These are phyloP conservation scores for Anas platyrhynchos DNA, from an alignment of 2,113 vertebrate species.

Conservation along the genomic window DNA sequence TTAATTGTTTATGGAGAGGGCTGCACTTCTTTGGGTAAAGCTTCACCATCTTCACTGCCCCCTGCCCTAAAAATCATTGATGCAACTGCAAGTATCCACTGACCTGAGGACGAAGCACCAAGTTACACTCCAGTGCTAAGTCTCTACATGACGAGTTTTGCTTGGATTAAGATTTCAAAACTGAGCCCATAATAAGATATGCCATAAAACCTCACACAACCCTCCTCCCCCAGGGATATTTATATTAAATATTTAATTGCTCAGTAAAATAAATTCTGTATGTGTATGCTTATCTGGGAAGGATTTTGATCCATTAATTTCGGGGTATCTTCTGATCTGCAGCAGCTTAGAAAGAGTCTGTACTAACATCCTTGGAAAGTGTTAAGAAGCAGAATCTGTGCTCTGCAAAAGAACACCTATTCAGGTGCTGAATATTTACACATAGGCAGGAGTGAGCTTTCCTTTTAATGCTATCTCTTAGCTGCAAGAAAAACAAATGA, in stretches of 20 bases:
- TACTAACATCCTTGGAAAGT: not conserved
- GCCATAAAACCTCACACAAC: constrained; percentile 54
- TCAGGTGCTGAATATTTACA: constrained; percentile 53
- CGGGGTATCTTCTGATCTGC: constrained; percentile 35
- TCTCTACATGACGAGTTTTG: constrained; percentile 15
- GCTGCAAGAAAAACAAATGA: constrained; percentile 38
- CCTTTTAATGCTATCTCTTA: constrained; percentile 20
- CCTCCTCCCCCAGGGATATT: constrained; percentile 56
- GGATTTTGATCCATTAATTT: constrained; percentile 47
- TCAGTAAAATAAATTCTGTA: constrained; percentile 62
- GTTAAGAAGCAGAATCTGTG: constrained; percentile 19
- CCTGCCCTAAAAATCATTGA: constrained; percentile 19
- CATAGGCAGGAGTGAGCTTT: not conserved
- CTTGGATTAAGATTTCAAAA: constrained; percentile 65
- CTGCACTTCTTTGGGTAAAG: not conserved
- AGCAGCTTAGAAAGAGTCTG: constrained; percentile 27
- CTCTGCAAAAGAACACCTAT: constrained; percentile 1
- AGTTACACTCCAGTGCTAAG: not conserved
- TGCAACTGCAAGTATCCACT: not conserved
- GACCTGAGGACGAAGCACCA: not conserved
- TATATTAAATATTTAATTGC: constrained; percentile 63
- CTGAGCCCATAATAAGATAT: constrained; percentile 61
- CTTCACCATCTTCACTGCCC: not conserved
- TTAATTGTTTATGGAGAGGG: not conserved
- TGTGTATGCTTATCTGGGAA: constrained; percentile 5